Conservation (phyloP, 1,140 invertebrate species). For the Wasmannia auropunctata region DNA sequence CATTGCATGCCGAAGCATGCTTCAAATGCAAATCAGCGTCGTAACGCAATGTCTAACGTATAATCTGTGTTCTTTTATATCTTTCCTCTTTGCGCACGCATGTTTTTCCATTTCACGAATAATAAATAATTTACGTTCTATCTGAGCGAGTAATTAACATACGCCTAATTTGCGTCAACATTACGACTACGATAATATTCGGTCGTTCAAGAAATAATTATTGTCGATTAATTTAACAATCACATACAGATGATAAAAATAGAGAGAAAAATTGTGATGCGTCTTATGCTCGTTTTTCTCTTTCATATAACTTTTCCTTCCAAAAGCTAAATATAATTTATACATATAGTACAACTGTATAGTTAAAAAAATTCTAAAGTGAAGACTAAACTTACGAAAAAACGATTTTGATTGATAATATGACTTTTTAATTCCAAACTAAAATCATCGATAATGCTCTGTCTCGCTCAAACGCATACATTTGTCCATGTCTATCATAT, state of each 20-base stretch:
- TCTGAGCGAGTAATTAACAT: neutral
- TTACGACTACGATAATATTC: neutral
- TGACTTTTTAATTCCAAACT: too few relatives aligned
- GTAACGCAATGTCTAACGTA: neutral
- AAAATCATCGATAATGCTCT: too few relatives aligned
- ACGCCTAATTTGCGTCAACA: too few relatives aligned
- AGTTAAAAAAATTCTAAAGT: too few relatives aligned
- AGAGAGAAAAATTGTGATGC: neutral
- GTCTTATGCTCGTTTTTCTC: neutral
- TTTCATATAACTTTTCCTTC: conserved; percentile 25
- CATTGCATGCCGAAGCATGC: neutral
- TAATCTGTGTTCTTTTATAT: neutral
- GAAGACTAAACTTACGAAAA: too few relatives aligned
- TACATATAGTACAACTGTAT: conserved; percentile 23
- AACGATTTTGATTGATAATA: too few relatives aligned
- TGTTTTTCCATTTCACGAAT: neutral
- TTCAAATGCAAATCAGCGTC: conserved; percentile 25
- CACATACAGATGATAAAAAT: neutral
- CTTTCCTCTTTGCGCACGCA: neutral
- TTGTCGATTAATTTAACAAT: neutral
- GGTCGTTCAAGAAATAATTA: neutral
- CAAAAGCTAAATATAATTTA: conserved; percentile 64
- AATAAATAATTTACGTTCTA: neutral
- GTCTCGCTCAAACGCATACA: too few relatives aligned
- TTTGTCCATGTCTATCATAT: too few relatives aligned